A percentile compares a stretch with the other conserved stretches of the same genome.
Evolutionary conservation across 2,113 vertebrate species (phyloP).

Genomic region (Bufo bufo): DNA sequence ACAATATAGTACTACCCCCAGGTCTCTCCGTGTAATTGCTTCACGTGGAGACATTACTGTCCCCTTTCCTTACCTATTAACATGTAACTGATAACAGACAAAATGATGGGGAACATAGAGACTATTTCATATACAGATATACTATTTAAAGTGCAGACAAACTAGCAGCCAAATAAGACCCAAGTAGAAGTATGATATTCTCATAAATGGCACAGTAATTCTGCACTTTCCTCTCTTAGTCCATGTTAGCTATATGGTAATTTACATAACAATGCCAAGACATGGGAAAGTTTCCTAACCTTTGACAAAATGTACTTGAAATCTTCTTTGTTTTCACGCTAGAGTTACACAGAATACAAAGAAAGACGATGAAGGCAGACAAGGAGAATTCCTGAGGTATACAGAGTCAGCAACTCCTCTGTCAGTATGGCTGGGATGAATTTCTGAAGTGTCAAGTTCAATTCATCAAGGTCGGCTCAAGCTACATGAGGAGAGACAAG

Average conservation of each 20-base stretch:
- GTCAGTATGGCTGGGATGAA: constrained; percentile 36
- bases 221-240: too few relatives aligned
- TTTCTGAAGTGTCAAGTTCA: constrained; percentile 46
- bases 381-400: constrained; percentile 26
- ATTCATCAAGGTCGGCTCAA: constrained; percentile 39
- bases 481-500: constrained; percentile 25
- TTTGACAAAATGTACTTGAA: neutral
- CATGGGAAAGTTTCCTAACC: neutral
- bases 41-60: too few relatives aligned
- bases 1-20: too few relatives aligned
- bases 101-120: too few relatives aligned
- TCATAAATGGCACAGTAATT: too few relatives aligned
- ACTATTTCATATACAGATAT: too few relatives aligned
- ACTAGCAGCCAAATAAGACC: too few relatives aligned
- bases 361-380: constrained; percentile 19
- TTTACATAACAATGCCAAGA: neutral
- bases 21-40: too few relatives aligned
- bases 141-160: too few relatives aligned
- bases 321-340: constrained; percentile 4
- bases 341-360: neutral
- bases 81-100: too few relatives aligned
- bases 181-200: too few relatives aligned
- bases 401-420: constrained; percentile 15
- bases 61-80: too few relatives aligned
- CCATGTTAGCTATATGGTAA: neutral